Evolutionary conservation across 2,797 vertebrate genomes (phyloP).

Genomic region (Pipistrellus pygmaeus): DNA sequence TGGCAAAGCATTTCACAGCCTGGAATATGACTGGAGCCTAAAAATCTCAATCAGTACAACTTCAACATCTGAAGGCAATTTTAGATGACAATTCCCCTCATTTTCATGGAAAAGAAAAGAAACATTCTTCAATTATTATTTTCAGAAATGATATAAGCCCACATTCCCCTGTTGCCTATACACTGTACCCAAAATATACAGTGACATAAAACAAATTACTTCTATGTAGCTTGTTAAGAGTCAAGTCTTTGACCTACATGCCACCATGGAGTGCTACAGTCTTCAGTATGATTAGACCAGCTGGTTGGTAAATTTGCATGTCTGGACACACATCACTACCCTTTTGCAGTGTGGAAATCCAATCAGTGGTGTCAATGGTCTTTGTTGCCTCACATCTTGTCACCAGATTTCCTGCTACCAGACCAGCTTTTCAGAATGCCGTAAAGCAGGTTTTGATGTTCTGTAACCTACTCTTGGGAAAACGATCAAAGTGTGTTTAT

Average conservation of each 20-base stretch:
- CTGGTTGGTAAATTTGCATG: slow-evolving; percentile 56
- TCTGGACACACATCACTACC: slow-evolving; percentile 57
- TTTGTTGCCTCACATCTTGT: slow-evolving; percentile 68
- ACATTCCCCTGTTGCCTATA: neutral
- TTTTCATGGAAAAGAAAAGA: slow-evolving; percentile 69
- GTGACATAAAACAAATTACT: slow-evolving; percentile 67
- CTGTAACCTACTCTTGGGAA: slow-evolving; percentile 71
- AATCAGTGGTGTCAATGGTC: slow-evolving; percentile 59
- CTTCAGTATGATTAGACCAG: slow-evolving; percentile 3
- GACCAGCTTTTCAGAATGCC: slow-evolving; percentile 32
- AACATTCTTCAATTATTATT: slow-evolving; percentile 68
- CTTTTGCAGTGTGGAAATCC: slow-evolving; percentile 48
- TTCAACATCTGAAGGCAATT: slow-evolving; percentile 74
- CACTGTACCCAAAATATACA: neutral
- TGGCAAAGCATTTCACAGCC: slow-evolving; percentile 51
- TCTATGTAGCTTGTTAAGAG: slow-evolving; percentile 10
- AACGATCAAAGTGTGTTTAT: slow-evolving; percentile 70
- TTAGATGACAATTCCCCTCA: slow-evolving; percentile 53
- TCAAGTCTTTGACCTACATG: neutral
- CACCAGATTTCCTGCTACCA: slow-evolving; percentile 76
- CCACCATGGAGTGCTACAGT: slow-evolving; percentile 3
- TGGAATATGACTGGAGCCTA: slow-evolving; percentile 39
- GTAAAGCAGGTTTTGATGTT: slow-evolving; percentile 65
- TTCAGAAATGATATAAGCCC: slow-evolving; percentile 59
- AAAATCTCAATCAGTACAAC: slow-evolving; percentile 38